Percentiles rank a stretch among this genome's conserved stretches.
These are phyloP conservation scores for Epicauta chinensis DNA, from an alignment of 1,140 invertebrate species.

Conservation along the genomic window DNA sequence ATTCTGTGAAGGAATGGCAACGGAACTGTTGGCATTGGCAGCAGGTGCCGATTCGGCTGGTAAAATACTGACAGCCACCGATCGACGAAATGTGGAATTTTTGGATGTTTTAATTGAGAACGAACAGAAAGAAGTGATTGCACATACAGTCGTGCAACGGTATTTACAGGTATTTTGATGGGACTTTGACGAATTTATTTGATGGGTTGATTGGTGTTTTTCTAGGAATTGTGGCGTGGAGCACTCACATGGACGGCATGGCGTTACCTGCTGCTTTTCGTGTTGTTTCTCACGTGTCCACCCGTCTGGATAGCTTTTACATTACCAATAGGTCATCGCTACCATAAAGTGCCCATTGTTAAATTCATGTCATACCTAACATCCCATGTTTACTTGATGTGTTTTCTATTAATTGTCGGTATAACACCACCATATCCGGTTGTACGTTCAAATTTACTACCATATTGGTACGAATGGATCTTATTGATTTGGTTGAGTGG, in stretches of 20 bases:
- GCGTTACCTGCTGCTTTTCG: constrained; percentile 88
- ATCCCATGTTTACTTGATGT: constrained; percentile 95
- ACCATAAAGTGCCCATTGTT: constrained; percentile 95
- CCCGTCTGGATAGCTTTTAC: constrained; percentile 96
- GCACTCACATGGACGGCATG: constrained; percentile 92
- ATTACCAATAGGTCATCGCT: constrained; percentile 89
- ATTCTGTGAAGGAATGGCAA: constrained; percentile 96
- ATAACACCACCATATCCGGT: constrained; percentile 84
- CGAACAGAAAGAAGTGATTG: constrained; percentile 95
- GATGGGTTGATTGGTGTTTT: not conserved
- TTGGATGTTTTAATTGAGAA: constrained; percentile 97
- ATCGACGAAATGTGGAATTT: constrained; percentile 88
- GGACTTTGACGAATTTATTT: constrained; percentile 40
- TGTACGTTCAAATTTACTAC: constrained; percentile 62
- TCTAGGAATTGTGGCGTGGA: constrained; percentile 92
- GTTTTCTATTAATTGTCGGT: constrained; percentile 83
- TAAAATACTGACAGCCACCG: constrained; percentile 83
- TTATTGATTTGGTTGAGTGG: constrained; percentile 94
- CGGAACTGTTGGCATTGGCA: constrained; percentile 88
- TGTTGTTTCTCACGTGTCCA: constrained; percentile 87
- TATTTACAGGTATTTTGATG: constrained; percentile 71
- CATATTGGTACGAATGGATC: constrained; percentile 95
- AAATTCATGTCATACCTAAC: constrained; percentile 99
- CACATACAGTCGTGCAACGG: constrained; percentile 81
- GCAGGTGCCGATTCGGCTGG: constrained; percentile 91